Conservation (phyloP, 2,888 invertebrate genomes). For the Zele albiditarsus region DNA sequence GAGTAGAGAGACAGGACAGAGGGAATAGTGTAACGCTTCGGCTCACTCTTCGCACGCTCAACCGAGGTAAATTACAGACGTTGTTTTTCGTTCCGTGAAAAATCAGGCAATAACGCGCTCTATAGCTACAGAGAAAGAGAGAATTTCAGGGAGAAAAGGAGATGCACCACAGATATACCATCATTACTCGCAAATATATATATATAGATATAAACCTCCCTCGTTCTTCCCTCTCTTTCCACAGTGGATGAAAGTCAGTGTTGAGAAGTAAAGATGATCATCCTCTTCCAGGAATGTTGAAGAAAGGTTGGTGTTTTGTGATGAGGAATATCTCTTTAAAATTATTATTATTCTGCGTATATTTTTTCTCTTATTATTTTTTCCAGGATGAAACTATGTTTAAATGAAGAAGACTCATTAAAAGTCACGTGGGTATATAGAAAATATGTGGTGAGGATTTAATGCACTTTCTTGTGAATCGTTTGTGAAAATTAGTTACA, state of each 20-base stretch:
- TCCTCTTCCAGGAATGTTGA: constrained; percentile 35
- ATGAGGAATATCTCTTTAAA: constrained; percentile 25
- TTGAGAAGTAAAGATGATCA: constrained; percentile 14
- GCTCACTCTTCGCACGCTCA: constrained; percentile 40
- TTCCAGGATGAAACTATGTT: neutral
- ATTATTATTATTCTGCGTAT: constrained; percentile 22
- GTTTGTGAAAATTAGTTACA: neutral
- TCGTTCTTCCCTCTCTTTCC: neutral
- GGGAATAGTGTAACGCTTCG: constrained; percentile 35
- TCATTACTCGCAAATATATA: constrained; percentile 35
- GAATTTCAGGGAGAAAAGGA: constrained; percentile 24
- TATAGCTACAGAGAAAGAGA: constrained; percentile 36
- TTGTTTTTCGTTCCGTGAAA: constrained; percentile 51
- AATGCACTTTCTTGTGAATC: neutral
- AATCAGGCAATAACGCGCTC: constrained; percentile 50
- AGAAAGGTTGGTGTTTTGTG: constrained; percentile 18
- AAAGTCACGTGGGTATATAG: neutral
- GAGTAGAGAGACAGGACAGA: constrained; percentile 22
- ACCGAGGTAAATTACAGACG: constrained; percentile 49
- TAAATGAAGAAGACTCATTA: constrained; percentile 1
- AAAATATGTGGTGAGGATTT: neutral
- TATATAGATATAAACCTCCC: constrained; percentile 8
- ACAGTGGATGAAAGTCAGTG: neutral
- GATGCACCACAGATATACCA: constrained; percentile 32
- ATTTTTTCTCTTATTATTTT: neutral